Percentiles rank a stretch among this genome's conserved stretches.
phyloP scores from a whole-genome alignment of 2,113 vertebrate genomes.

The Manacus vitellinus region DNA sequence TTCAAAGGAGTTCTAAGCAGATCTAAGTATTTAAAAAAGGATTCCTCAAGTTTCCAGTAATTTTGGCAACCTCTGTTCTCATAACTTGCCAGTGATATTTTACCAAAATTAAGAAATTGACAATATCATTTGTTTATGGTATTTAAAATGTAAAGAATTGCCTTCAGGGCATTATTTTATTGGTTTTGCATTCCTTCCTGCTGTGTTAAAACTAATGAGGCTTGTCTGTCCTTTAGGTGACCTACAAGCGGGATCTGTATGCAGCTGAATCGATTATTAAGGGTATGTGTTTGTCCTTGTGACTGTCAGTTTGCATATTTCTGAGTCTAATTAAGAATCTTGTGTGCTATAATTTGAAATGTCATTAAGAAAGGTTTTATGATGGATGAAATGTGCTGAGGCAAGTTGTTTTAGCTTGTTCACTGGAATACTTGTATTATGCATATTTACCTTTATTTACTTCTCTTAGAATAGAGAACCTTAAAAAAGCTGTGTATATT shows the following conservation, averaged over 20 bases:
- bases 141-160: slow-evolving; percentile 54
- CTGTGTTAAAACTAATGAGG: slow-evolving; percentile 69
- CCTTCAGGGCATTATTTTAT: slow-evolving; percentile 63
- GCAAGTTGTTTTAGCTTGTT: slow-evolving; percentile 4
- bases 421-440: neutral
- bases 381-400: neutral
- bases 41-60: neutral
- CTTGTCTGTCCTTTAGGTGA: slow-evolving; percentile 87
- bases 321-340: slow-evolving; percentile 18
- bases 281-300: slow-evolving; percentile 81
- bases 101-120: slow-evolving; percentile 56
- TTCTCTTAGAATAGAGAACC: neutral
- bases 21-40: neutral
- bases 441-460: slow-evolving; percentile 16
- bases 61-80: slow-evolving; percentile 1
- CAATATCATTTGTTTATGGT: slow-evolving; percentile 46
- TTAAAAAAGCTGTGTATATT: neutral
- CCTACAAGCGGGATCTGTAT: slow-evolving; percentile 92
- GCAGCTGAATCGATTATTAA: slow-evolving; percentile 94
- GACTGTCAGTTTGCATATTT: slow-evolving; percentile 48
- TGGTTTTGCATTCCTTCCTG: slow-evolving; percentile 71
- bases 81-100: slow-evolving; percentile 30
- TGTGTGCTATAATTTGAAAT: slow-evolving; percentile 36
- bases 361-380: slow-evolving; percentile 38
- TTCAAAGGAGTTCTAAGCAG: neutral